Percentiles rank a stretch among this genome's conserved stretches.
These are phyloP conservation scores for Burhinus oedicnemus DNA, from an alignment of 2,113 vertebrate genomes.

Conservation along the genomic window DNA sequence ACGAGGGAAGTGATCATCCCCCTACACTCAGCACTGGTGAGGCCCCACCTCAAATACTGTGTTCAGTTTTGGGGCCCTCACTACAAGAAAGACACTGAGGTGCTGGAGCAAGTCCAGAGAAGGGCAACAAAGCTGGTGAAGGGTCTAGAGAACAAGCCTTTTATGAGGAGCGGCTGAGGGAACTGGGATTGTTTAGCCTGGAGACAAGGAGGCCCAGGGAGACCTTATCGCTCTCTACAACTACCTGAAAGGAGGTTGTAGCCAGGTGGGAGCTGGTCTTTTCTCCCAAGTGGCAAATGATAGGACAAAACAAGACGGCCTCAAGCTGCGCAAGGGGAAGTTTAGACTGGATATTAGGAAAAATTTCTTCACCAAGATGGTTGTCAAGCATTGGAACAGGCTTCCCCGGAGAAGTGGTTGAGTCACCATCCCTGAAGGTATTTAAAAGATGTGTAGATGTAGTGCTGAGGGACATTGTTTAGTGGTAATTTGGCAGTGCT, in stretches of 20 bases:
- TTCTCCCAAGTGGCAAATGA: neutral
- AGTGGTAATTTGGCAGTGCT: neutral
- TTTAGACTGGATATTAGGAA: neutral
- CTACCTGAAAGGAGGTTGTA: neutral
- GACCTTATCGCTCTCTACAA: neutral
- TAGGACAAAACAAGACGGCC: neutral
- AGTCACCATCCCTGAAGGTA: neutral
- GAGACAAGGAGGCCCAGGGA: neutral
- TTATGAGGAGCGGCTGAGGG: neutral
- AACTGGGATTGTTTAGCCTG: neutral
- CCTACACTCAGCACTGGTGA: too few relatives aligned
- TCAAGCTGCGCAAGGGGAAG: neutral
- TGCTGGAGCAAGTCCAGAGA: too few relatives aligned
- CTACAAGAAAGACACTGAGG: too few relatives aligned
- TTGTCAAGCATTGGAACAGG: neutral
- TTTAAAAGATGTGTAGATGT: neutral
- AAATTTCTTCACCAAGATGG: neutral
- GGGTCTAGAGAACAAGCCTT: neutral
- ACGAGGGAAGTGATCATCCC: too few relatives aligned
- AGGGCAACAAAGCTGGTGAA: neutral
- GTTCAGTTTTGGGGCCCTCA: too few relatives aligned
- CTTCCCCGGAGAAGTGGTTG: neutral
- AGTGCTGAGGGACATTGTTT: neutral
- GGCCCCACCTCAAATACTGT: too few relatives aligned
- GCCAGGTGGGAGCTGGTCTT: neutral